Conservation (phyloP, 1,140 invertebrate genomes). For the Zophobas morio region DNA sequence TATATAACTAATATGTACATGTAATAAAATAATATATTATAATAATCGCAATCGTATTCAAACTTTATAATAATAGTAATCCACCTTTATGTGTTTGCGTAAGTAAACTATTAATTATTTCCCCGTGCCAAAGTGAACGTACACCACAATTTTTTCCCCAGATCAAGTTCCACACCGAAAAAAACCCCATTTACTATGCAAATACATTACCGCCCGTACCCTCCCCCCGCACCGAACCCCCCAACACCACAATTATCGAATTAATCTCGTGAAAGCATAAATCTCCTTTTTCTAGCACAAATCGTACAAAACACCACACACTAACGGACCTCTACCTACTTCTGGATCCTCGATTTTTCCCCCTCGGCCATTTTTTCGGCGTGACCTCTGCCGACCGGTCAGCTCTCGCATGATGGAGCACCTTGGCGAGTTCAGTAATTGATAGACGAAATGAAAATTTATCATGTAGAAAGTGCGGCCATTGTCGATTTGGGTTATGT, state of each 20-base stretch:
- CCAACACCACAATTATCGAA: background rate
- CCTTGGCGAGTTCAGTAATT: background rate
- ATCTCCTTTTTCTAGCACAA: background rate
- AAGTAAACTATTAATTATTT: too few species aligned
- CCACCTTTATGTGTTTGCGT: too few species aligned
- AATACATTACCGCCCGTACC: background rate
- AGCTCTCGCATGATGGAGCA: background rate
- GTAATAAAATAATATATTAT: too few species aligned
- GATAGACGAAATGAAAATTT: background rate
- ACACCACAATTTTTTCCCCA: too few species aligned
- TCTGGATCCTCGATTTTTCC: slow-evolving; percentile 10
- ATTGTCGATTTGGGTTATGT: slow-evolving; percentile 6
- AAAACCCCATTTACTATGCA: slow-evolving; percentile 6
- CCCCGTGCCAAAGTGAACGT: too few species aligned
- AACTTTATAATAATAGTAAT: too few species aligned
- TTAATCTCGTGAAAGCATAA: slow-evolving; percentile 23
- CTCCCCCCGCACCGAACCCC: too few species aligned
- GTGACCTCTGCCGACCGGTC: slow-evolving; percentile 1
- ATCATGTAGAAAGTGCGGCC: background rate
- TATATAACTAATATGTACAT: too few species aligned
- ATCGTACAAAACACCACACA: too few species aligned
- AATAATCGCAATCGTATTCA: too few species aligned
- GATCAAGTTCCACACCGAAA: background rate
- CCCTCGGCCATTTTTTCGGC: slow-evolving; percentile 1
- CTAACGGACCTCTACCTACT: background rate